Conservation (phyloP, 2,113 vertebrate species). For the Tychaedon coryphoeus region DNA sequence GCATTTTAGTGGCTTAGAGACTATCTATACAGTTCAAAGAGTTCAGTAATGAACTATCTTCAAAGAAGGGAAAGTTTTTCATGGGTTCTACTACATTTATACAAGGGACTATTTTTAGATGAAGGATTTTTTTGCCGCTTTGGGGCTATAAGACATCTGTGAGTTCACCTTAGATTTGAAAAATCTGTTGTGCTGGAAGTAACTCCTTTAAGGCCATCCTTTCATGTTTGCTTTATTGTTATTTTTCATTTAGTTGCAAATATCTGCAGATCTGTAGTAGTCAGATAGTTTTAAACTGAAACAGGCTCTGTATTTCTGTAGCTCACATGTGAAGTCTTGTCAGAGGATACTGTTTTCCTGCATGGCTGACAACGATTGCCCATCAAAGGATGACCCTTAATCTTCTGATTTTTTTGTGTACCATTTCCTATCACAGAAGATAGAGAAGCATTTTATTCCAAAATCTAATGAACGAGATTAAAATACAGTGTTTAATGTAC, state of each 20-base stretch:
- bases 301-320: background rate
- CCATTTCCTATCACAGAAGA: background rate
- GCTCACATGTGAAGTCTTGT: background rate
- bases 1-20: background rate
- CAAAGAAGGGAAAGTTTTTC: background rate
- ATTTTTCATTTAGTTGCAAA: background rate
- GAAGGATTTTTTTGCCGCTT: background rate
- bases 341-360: background rate
- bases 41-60: background rate
- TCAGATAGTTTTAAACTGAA: background rate
- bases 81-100: background rate
- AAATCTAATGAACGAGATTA: background rate
- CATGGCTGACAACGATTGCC: background rate
- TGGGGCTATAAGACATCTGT: background rate
- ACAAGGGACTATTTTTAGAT: background rate
- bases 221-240: background rate
- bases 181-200: background rate
- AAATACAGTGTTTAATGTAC: background rate
- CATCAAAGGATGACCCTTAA: background rate
- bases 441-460: background rate
- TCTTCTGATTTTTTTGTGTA: background rate
- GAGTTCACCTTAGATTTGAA: background rate
- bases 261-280: background rate
- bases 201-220: background rate
- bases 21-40: conserved; percentile 5